These are phyloP conservation scores for Lepidostoma basale DNA, from an alignment of 1,140 invertebrate genomes.

Conservation along the genomic window DNA sequence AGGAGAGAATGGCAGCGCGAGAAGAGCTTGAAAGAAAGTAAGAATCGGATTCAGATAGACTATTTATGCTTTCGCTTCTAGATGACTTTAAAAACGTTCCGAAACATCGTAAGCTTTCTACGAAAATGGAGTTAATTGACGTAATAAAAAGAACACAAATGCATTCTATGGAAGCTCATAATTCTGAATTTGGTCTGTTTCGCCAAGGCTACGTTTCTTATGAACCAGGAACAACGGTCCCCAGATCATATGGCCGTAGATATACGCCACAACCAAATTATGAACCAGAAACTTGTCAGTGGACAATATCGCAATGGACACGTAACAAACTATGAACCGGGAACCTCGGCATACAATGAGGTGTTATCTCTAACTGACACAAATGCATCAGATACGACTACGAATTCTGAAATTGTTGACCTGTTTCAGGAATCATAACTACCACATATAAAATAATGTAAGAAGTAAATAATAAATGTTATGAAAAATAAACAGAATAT, in stretches of 20 bases:
- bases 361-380: conserved; percentile 4
- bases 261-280: conserved; percentile 25
- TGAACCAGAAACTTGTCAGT: conserved; percentile 1
- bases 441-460: too few relatives aligned
- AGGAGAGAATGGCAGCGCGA: conserved; percentile 20
- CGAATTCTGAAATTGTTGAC: conserved; percentile 10
- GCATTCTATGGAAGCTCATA: not conserved
- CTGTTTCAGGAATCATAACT: conserved; percentile 11
- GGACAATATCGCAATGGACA: too few relatives aligned
- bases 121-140: conserved; percentile 21
- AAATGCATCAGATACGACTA: conserved; percentile 10
- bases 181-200: conserved; percentile 11
- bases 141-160: conserved; percentile 24
- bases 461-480: too few relatives aligned
- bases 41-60: conserved; percentile 26
- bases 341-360: not conserved
- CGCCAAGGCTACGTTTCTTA: conserved; percentile 16
- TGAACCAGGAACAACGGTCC: conserved; percentile 22
- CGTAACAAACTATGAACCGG: too few relatives aligned
- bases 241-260: too few relatives aligned
- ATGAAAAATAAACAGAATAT: too few relatives aligned
- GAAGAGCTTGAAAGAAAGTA: conserved; percentile 23
- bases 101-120: too few relatives aligned
- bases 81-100: too few relatives aligned
- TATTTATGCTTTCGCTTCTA: conserved; percentile 23